phyloP scores from a whole-genome alignment of 2,797 vertebrate species.

The Scyliorhinus canicula region DNA sequence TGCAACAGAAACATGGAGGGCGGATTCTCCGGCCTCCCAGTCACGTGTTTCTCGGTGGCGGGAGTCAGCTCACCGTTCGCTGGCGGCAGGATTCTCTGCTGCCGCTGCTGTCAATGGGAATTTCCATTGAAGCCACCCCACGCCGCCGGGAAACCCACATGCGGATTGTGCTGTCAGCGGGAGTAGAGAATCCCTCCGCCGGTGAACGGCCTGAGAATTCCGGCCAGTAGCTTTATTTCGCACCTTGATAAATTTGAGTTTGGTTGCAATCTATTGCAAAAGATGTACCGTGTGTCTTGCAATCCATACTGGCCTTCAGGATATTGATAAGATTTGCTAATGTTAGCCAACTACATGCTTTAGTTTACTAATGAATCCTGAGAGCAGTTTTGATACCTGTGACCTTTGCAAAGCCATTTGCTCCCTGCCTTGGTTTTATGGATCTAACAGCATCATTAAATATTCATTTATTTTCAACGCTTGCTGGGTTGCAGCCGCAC shows the following conservation, averaged over 20 bases:
- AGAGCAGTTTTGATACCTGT: not conserved
- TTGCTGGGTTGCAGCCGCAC: not conserved
- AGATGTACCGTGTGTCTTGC: not conserved
- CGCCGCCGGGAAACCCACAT: too few relatives aligned
- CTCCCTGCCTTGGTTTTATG: not conserved
- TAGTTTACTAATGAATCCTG: not conserved
- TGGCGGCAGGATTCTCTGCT: too few relatives aligned
- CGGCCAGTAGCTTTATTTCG: not conserved
- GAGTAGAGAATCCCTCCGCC: too few relatives aligned
- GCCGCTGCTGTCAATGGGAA: too few relatives aligned
- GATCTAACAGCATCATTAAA: not conserved
- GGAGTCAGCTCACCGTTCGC: too few relatives aligned
- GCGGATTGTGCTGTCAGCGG: too few relatives aligned
- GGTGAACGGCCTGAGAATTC: too few relatives aligned
- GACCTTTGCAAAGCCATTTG: not conserved
- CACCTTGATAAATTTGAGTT: not conserved
- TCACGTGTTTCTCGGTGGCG: too few relatives aligned
- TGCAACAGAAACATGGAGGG: not conserved
- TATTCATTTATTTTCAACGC: not conserved
- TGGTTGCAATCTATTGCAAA: not conserved
- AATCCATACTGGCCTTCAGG: not conserved
- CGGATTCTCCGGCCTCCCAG: too few relatives aligned
- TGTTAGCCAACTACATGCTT: not conserved
- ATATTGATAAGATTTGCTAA: not conserved
- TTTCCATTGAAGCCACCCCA: too few relatives aligned